Evolutionary conservation across 2,113 vertebrate genomes (phyloP).

Genomic region (Neomonachus schauinslandi): DNA sequence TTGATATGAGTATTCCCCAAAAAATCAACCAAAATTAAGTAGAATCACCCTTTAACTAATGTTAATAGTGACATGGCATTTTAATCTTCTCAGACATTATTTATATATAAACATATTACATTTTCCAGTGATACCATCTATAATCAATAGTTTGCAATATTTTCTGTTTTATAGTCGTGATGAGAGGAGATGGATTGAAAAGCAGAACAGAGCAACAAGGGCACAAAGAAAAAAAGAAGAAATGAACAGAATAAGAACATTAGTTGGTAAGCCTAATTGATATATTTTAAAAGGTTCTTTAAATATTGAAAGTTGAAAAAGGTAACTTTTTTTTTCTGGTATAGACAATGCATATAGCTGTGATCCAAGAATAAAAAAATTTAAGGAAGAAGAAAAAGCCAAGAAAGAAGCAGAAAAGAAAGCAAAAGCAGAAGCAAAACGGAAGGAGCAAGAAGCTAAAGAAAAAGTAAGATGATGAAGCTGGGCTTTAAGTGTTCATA

Average conservation of each 20-base stretch:
- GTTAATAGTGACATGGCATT: not conserved
- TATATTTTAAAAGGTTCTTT: conserved; percentile 47
- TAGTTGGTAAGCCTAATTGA: conserved; percentile 88
- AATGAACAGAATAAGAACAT: conserved; percentile 98
- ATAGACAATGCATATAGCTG: conserved; percentile 97
- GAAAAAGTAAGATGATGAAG: conserved; percentile 89
- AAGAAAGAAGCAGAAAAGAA: conserved; percentile 99
- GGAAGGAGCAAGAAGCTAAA: conserved; percentile 96
- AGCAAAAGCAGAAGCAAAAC: conserved; percentile 96
- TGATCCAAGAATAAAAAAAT: conserved; percentile 98
- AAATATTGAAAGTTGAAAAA: conserved; percentile 40
- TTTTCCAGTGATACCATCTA: not conserved
- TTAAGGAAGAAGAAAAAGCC: conserved; percentile 98
- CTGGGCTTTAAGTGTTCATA: not conserved
- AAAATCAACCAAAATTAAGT: conserved; percentile 5
- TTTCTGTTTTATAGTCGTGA: conserved; percentile 91
- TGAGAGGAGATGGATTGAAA: conserved; percentile 98
- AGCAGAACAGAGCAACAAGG: conserved; percentile 97
- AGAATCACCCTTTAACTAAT: not conserved
- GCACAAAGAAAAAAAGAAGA: conserved; percentile 98
- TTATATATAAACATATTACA: not conserved
- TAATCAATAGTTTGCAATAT: not conserved
- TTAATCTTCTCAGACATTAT: not conserved
- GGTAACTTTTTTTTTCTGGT: conserved; percentile 62
- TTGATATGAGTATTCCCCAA: not conserved